A percentile compares a stretch with the other conserved stretches of the same genome.
Evolutionary conservation across 2,888 invertebrate species (phyloP).

Genomic region (Agrotis exclamationis): DNA sequence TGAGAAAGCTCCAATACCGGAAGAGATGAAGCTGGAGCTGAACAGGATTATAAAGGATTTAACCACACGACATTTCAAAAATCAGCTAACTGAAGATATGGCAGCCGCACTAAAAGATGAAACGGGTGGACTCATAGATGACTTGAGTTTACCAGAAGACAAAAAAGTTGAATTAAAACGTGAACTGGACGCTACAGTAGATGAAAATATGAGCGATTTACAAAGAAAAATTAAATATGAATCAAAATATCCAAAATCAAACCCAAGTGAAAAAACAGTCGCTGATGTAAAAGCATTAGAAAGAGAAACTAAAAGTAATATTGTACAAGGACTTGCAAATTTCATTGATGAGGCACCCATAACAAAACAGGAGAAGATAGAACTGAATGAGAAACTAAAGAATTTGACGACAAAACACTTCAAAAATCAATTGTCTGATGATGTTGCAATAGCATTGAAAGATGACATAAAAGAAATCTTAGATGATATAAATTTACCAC

Average conservation of each 20-base stretch:
- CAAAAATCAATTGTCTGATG: background rate
- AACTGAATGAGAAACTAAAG: background rate
- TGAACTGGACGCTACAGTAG: constrained; percentile 14
- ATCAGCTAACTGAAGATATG: background rate
- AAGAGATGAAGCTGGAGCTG: background rate
- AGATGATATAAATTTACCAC: background rate
- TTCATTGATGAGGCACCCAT: background rate
- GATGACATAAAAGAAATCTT: constrained; percentile 3
- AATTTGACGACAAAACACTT: background rate
- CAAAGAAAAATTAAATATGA: background rate
- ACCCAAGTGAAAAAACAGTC: background rate
- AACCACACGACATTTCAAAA: background rate
- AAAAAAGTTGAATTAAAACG: constrained; percentile 18
- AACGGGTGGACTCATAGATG: constrained; percentile 23
- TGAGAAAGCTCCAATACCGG: background rate
- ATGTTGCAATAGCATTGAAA: background rate
- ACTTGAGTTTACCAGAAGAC: constrained; percentile 21
- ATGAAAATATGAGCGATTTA: constrained; percentile 9
- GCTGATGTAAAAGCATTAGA: background rate
- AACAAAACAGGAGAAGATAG: background rate
- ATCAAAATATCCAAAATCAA: background rate
- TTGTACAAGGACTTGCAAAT: background rate
- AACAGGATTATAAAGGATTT: constrained; percentile 12
- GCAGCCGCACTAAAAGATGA: background rate
- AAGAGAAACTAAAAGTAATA: background rate